Evolutionary conservation across 2,113 vertebrate genomes (phyloP).

Genomic region (Archilochus colubris): DNA sequence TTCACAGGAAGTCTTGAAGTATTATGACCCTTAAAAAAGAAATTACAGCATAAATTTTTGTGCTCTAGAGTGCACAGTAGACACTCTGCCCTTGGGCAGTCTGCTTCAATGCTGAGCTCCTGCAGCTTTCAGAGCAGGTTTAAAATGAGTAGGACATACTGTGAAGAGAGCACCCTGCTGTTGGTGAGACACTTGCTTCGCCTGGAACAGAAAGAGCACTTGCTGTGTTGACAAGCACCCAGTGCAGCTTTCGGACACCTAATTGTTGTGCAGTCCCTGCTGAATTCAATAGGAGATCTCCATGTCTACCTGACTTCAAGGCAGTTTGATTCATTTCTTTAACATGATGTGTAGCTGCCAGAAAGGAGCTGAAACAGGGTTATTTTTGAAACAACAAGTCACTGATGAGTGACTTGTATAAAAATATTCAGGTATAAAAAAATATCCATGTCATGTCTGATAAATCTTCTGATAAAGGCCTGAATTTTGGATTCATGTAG

Average conservation of each 20-base stretch:
- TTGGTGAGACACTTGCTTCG: background rate
- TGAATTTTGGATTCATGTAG: background rate
- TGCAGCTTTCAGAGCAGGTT: background rate
- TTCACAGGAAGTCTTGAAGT: background rate
- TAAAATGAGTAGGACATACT: background rate
- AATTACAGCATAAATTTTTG: background rate
- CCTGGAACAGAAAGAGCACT: background rate
- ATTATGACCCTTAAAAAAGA: background rate
- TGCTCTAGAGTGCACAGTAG: background rate
- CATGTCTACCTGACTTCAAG: background rate
- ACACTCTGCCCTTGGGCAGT: background rate
- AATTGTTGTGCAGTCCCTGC: background rate
- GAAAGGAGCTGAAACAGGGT: background rate
- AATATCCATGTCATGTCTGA: background rate
- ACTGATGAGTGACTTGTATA: background rate
- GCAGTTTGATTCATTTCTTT: background rate
- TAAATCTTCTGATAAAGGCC: background rate
- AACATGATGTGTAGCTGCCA: background rate
- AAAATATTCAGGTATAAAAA: background rate
- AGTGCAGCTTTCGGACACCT: background rate
- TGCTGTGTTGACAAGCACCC: background rate
- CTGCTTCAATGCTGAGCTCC: background rate
- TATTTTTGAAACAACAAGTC: background rate
- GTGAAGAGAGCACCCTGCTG: background rate
- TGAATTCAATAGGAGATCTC: background rate